Evolutionary conservation across 2,113 vertebrate genomes (phyloP).

Genomic region (Uropsilus gracilis): DNA sequence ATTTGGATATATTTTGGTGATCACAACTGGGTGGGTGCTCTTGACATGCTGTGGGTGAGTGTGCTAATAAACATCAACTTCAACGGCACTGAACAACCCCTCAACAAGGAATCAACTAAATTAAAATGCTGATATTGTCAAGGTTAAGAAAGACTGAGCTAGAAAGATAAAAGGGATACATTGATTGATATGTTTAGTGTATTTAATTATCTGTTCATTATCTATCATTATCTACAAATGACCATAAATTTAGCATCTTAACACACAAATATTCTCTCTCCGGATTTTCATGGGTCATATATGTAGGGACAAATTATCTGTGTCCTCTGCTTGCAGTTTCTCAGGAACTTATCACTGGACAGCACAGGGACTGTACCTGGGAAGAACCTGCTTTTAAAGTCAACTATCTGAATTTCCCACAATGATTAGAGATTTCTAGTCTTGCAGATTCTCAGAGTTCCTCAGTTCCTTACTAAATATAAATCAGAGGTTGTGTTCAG

Average conservation of each 20-base stretch:
- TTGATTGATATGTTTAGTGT: background rate
- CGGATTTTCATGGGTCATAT: background rate
- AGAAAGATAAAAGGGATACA: background rate
- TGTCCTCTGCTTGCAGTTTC: background rate
- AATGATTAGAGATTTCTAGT: background rate
- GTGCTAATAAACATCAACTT: background rate
- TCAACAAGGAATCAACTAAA: background rate
- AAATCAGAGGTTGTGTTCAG: background rate
- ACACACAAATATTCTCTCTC: background rate
- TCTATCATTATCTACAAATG: background rate
- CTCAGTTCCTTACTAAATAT: background rate
- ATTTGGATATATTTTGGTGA: background rate
- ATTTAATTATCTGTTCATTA: background rate
- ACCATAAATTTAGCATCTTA: background rate
- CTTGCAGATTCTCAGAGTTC: background rate
- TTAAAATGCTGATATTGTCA: background rate
- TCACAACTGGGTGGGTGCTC: background rate
- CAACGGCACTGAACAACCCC: background rate
- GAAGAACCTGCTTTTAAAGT: background rate
- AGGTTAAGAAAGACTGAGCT: background rate
- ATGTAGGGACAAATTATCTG: background rate
- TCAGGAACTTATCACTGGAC: background rate
- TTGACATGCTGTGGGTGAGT: background rate
- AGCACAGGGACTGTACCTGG: background rate
- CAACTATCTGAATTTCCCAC: too few relatives aligned